These are phyloP conservation scores for Drosophila mayaguana DNA, from an alignment of 2,888 invertebrate genomes.

Conservation along the genomic window DNA sequence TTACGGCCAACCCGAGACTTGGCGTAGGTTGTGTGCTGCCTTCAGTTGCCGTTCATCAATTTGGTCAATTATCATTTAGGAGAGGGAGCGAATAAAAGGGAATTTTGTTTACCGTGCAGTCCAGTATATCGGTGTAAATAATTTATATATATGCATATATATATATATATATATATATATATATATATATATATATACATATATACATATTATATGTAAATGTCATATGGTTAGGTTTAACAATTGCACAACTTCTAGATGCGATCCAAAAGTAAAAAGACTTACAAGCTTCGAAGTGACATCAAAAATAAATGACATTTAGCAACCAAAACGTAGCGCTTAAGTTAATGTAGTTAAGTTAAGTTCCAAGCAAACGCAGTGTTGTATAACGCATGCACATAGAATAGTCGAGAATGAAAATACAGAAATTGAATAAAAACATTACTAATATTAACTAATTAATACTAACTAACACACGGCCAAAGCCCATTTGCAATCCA, in stretches of 20 bases:
- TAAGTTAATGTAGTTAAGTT: conserved; percentile 68
- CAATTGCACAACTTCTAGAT: conserved; percentile 73
- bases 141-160: conserved; percentile 37
- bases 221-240: conserved; percentile 58
- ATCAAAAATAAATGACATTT: conserved; percentile 34
- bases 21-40: conserved; percentile 75
- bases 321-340: conserved; percentile 51
- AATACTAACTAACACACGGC: conserved; percentile 31
- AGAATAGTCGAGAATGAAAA: conserved; percentile 48
- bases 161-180: conserved; percentile 4
- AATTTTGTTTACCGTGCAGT: conserved; percentile 44
- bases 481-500: conserved; percentile 53
- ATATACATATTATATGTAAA: conserved; percentile 41
- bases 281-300: conserved; percentile 66
- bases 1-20: conserved; percentile 39
- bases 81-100: conserved; percentile 7
- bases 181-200: conserved; percentile 30
- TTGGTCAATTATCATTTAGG: conserved; percentile 77
- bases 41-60: conserved; percentile 69
- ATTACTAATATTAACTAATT: conserved; percentile 47
- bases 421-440: background rate
- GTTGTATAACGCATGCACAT: conserved; percentile 51
- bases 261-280: conserved; percentile 72
- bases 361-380: conserved; percentile 40
- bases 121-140: conserved; percentile 70